Evolutionary conservation across 1,140 invertebrate species (phyloP), one percentile per base, ranked within the genome.

Genomic region (Diuraphis noxia): DNA sequence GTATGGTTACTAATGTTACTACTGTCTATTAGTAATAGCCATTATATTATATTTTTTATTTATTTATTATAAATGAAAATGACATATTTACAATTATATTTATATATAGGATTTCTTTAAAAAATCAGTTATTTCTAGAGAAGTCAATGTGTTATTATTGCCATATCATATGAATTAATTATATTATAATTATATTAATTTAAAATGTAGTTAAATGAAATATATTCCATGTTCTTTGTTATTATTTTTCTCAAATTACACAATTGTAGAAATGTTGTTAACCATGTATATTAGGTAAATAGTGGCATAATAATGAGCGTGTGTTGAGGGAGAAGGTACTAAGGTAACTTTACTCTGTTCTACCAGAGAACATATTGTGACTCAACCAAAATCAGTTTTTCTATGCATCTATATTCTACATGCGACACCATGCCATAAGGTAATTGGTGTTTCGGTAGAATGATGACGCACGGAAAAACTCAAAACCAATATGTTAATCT

Each of bases 221-320:
- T 3, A 63, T 3, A n/a, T 72, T 2, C n/a, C 30, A n/a, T n/a
- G 13, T 72, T n/a, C 13, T 72, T 72, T n/a, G 19, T 72, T 10
- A 17, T n/a, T n/a, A 63, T 63, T 63, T 46, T 30, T 34, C 38
- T 23, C 2, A 36, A 40, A 82, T 36, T 43, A 23, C 30, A 72
- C 88, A 43, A 89, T 92, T 72, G 34, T 84, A 36, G 9, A 56
- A 38, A 82, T 82, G 10, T 49, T 82, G 10, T 49, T 93, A 93
- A 92, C n/a, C 21, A 49, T 49, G 21, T 49, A 21, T 49, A 49
- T 23, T 49, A 49, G 19, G 19, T 49, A 21, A 23, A 49, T 21
- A 49, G 21, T 49, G 46, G 6, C 4, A 49, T 49, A 21, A 4
- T 49, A 49, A 21, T 49, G 46, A 21, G 13, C 17, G 43, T 46